Evolutionary conservation across 2,113 vertebrate species (phyloP).

Genomic region (Sigmodon hispidus): DNA sequence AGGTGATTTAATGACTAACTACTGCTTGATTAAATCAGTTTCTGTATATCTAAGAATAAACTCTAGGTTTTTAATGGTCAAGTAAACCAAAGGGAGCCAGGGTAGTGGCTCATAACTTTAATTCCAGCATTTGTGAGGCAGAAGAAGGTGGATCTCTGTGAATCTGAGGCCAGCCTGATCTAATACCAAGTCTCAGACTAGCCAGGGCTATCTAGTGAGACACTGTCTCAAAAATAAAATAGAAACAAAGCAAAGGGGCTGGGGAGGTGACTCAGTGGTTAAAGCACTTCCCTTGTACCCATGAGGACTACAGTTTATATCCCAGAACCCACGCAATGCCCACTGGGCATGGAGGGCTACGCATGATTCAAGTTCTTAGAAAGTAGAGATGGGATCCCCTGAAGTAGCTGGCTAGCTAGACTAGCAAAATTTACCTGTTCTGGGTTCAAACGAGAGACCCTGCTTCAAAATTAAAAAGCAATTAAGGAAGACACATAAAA

Average conservation of each 20-base stretch:
- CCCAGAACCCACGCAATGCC: background rate
- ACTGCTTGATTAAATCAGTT: background rate
- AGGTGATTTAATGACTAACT: background rate
- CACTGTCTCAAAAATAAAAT: background rate
- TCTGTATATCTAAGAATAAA: background rate
- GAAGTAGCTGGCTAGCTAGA: background rate
- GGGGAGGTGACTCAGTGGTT: background rate
- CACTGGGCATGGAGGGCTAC: background rate
- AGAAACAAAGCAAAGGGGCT: background rate
- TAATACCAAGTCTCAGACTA: background rate
- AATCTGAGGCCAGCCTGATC: background rate
- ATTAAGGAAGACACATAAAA: background rate
- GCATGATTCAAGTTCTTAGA: background rate
- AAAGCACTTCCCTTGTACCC: background rate
- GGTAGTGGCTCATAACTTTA: background rate
- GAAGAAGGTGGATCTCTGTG: background rate
- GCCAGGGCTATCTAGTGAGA: background rate
- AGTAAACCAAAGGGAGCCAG: background rate
- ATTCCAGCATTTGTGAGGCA: background rate
- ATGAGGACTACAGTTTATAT: background rate
- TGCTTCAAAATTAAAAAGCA: background rate
- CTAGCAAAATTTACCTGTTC: background rate
- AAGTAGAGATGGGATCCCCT: background rate
- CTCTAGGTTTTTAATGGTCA: background rate
- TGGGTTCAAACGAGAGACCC: background rate